These are phyloP conservation scores for Volucella inflata DNA, from an alignment of 2,888 invertebrate genomes.

Conservation along the genomic window DNA sequence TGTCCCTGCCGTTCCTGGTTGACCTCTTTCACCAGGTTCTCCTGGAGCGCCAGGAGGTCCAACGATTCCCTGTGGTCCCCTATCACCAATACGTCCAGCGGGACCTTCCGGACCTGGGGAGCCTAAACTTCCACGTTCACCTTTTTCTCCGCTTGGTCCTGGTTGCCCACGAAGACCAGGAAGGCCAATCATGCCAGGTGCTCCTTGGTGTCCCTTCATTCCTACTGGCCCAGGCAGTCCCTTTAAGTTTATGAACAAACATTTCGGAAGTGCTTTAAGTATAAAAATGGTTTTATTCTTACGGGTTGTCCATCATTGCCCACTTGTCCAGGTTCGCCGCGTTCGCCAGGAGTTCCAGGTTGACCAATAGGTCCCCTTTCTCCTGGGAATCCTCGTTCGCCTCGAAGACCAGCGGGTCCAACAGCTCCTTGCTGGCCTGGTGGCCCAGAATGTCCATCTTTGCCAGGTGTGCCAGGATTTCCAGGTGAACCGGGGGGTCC, in stretches of 20 bases:
- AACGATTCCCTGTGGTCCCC: slow-evolving; percentile 90
- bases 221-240: slow-evolving; percentile 88
- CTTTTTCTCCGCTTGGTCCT: slow-evolving; percentile 87
- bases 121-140: slow-evolving; percentile 87
- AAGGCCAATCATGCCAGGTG: slow-evolving; percentile 92
- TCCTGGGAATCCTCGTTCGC: slow-evolving; percentile 89
- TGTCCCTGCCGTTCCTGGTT: slow-evolving; percentile 89
- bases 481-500: slow-evolving; percentile 91
- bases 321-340: slow-evolving; percentile 85
- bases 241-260: slow-evolving; percentile 64
- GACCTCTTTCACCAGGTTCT: slow-evolving; percentile 92
- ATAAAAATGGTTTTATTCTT: slow-evolving; percentile 76
- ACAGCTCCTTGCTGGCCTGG: slow-evolving; percentile 87
- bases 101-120: slow-evolving; percentile 90
- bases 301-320: slow-evolving; percentile 87
- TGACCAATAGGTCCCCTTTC: slow-evolving; percentile 89
- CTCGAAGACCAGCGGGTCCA: slow-evolving; percentile 87
- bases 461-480: slow-evolving; percentile 89
- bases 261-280: background rate
- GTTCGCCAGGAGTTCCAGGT: slow-evolving; percentile 84
- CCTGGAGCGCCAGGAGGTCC: slow-evolving; percentile 91
- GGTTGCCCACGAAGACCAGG: slow-evolving; percentile 88
- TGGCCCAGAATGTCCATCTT: slow-evolving; percentile 90
- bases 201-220: slow-evolving; percentile 91
- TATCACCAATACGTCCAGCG: slow-evolving; percentile 88